Evolutionary conservation across 2,888 invertebrate species (phyloP), one percentile per base, ranked within the genome.

Genomic region (Gymnosoma rotundatum): DNA sequence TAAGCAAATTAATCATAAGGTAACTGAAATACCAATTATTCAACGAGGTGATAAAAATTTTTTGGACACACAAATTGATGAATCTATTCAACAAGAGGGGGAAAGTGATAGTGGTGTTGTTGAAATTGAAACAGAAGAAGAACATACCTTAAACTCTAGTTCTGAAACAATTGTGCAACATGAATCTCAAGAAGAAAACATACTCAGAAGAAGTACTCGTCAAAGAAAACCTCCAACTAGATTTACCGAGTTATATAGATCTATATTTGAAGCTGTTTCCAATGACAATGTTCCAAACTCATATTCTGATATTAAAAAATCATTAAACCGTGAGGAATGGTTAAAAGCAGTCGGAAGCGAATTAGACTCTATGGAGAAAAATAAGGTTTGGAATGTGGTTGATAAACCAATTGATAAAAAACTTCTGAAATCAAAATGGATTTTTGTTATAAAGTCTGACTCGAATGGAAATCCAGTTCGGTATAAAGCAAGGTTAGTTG

Each of bases 361-460:
- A 63, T 25, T 73, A 5, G 18, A 61, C 8, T 56, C 58, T 0
- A 79, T 79, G 38, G 7, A 66, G 12, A 60, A 48, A 12, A 64
- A 72, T 36, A 78, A 58, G 3, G 63, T 78, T 0, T 78, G 78
- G 72, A 45, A 52, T 4, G 12, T 73, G 0, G 25, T 72, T 0
- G n/a, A 58, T 10, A 42, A 42, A 6, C 3, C 42, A 42, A 10
- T 2, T 12, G 7, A 14, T 14, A 42, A 42, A 83, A 38, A 80
- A 83, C 25, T 52, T 20, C 25, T 25, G 4, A 25, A 25, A 25
- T 25, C 25, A 25, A 32, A 32, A 8, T 32, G 32, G 32, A 8
- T 8, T 5, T 32, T 32, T 8, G 32, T 32, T 32, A 32, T 32
- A 7, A 32, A 32, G 6, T 32, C 8, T 42, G n/a, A n/a, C n/a